phyloP scores from a whole-genome alignment of 35 echinoderm and acorn worm genomes.

The Heliocidaris tuberculata region DNA sequence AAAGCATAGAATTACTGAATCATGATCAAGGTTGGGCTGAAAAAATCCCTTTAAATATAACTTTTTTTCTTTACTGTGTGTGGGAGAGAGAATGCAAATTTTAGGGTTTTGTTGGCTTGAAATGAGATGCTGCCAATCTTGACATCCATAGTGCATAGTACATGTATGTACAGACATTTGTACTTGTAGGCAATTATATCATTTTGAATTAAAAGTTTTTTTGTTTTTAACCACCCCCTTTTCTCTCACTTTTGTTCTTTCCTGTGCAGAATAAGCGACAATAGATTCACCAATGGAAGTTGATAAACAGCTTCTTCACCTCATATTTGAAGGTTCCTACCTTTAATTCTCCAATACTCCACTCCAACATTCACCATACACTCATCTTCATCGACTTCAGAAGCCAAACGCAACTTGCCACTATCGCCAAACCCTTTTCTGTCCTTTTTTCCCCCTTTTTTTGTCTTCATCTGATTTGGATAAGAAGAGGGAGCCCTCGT shows the following conservation, averaged over 20 bases:
- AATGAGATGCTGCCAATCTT: too few species aligned
- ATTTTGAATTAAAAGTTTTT: not conserved
- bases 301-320: constrained; percentile 46
- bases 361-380: not conserved
- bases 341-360: constrained; percentile 2
- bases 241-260: not conserved
- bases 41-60: too few species aligned
- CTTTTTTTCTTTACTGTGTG: too few species aligned
- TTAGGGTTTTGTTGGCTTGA: too few species aligned
- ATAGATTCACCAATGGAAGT: constrained; percentile 50
- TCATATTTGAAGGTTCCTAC: constrained; percentile 38
- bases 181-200: not conserved
- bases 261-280: constrained; percentile 29
- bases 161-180: not conserved
- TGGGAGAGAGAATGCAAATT: too few species aligned
- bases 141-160: too few species aligned
- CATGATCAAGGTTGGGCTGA: too few species aligned
- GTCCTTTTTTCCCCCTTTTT: not conserved
- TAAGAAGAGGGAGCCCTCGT: not conserved
- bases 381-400: not conserved
- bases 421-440: not conserved
- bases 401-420: constrained; percentile 32
- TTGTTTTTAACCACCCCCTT: not conserved
- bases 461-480: not conserved
- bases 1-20: too few species aligned